Conservation (phyloP, 92 coral and sea anemone species). For the Epizoanthus scotinus region DNA sequence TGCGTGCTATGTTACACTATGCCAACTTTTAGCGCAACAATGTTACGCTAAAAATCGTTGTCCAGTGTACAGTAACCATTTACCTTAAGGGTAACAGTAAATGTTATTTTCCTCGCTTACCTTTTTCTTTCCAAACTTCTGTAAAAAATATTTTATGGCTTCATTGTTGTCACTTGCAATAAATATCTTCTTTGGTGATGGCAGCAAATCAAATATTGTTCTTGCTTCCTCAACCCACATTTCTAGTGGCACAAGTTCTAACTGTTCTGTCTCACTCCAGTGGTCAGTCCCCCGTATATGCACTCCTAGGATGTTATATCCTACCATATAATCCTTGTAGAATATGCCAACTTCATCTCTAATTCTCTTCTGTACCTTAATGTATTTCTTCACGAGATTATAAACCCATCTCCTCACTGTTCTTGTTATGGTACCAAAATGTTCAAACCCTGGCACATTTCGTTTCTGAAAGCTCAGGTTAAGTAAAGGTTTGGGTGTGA, state of each 20-base stretch:
- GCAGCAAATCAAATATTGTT: conserved; percentile 41
- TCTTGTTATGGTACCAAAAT: conserved; percentile 46
- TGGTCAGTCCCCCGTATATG: conserved; percentile 90
- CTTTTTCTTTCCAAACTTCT: conserved; percentile 59
- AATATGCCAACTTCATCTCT: conserved; percentile 42
- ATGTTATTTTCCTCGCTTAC: conserved; percentile 14
- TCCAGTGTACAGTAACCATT: no score
- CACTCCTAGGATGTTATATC: conserved; percentile 68
- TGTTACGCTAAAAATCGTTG: no score
- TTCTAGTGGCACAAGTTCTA: conserved; percentile 47
- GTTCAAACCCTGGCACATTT: conserved; percentile 35
- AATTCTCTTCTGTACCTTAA: conserved; percentile 46
- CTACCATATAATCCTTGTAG: conserved; percentile 45
- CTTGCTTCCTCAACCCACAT: conserved; percentile 62
- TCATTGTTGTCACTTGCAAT: conserved; percentile 76
- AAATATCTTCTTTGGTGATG: conserved; percentile 64
- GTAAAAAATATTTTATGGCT: conserved; percentile 50
- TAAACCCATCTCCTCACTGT: conserved; percentile 50
- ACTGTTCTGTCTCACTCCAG: conserved; percentile 47
- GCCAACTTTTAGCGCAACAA: no score
- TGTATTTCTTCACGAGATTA: conserved; percentile 39
- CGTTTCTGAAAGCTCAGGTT: conserved; percentile 55
- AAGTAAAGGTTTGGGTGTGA: conserved; percentile 40
- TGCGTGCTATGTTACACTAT: no score
- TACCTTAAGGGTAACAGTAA: no score